Evolutionary conservation across 2,113 vertebrate species (phyloP).

Genomic region (Thalassoma bifasciatum): DNA sequence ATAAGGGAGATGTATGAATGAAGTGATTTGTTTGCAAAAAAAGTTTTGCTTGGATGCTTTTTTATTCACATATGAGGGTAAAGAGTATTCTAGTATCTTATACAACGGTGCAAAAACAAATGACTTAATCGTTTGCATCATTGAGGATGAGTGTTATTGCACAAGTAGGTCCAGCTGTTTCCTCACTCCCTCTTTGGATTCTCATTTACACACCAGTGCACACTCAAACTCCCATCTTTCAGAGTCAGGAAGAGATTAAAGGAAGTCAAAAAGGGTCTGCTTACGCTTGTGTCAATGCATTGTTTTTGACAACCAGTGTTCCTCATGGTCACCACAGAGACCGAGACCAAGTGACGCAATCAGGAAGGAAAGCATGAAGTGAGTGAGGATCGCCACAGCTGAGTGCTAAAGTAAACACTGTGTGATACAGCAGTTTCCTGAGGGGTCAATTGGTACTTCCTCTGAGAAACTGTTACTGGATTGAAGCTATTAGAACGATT

Average conservation of each 20-base stretch:
- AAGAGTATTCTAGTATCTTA: no score
- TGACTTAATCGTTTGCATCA: no score
- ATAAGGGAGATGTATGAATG: no score
- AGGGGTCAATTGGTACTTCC: neutral
- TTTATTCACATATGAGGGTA: no score
- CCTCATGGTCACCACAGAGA: conserved; percentile 38
- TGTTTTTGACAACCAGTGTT: conserved; percentile 50
- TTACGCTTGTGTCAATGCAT: conserved; percentile 33
- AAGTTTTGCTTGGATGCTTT: no score
- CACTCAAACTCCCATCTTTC: conserved; percentile 35
- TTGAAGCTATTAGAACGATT: neutral
- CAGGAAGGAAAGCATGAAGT: conserved; percentile 57
- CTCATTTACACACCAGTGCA: conserved; percentile 33
- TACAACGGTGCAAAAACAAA: no score
- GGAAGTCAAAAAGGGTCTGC: conserved; percentile 36
- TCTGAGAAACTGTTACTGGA: neutral
- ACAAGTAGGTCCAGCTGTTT: conserved; percentile 55
- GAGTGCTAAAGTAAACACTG: neutral
- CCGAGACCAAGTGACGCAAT: conserved; percentile 51
- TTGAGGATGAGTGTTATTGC: conserved; percentile 4
- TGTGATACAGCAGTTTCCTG: neutral
- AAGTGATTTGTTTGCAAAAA: no score
- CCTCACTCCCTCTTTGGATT: conserved; percentile 24
- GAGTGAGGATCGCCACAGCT: conserved; percentile 17
- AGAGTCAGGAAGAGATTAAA: conserved; percentile 56